Base-by-base conservation (phyloP, 2,888 invertebrate species). In the Aspidapion aeneum region DNA sequence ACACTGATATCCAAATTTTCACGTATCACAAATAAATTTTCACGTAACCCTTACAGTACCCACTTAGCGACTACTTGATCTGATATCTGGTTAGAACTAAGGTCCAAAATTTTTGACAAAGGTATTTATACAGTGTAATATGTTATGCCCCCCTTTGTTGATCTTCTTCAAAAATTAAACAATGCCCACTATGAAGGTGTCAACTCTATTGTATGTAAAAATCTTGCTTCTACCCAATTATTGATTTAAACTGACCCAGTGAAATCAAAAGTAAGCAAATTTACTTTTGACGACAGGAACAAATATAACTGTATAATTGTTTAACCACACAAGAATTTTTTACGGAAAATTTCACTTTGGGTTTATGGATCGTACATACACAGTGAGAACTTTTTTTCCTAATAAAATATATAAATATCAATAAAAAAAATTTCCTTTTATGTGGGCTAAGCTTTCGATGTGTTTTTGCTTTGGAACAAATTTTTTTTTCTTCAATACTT, bases 181-280 rank as follows among this genome's bases (percentile, higher is more conserved):
- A 64, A 64, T 61, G 35, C 5, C 35, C 35, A 61, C 22, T 21
- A 58, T 63, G 67, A 61, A 65, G 67, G 67, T 63, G 65, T 67
- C 61, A 58, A 19, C 51, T 52, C 7, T 56, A 68, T 68, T 68
- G 68, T 68, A 68, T 68, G 68, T 64, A 66, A 68, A 68, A 61
- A 63, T 20, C 58, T 35, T 35, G 62, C 52, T 61, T 61, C 62
- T 61, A 62, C 68, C 65, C 52, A 61, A 52, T 59, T 61, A 66
- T 62, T 52, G 21, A 60, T 64, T 56, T 55, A 62, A 63, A 61
- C 56, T 68, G 68, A 68, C 68, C 68, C 64, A 66, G 66, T 66
- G 68, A 68, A 68, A 68, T 66, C 62, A 68, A 68, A 66, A 68
- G 68, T 66, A 68, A 67, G 64, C 52, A 63, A 64, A 68, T 68